Base-by-base conservation (phyloP, 2,797 vertebrate genomes). In the Scleropages formosus region DNA sequence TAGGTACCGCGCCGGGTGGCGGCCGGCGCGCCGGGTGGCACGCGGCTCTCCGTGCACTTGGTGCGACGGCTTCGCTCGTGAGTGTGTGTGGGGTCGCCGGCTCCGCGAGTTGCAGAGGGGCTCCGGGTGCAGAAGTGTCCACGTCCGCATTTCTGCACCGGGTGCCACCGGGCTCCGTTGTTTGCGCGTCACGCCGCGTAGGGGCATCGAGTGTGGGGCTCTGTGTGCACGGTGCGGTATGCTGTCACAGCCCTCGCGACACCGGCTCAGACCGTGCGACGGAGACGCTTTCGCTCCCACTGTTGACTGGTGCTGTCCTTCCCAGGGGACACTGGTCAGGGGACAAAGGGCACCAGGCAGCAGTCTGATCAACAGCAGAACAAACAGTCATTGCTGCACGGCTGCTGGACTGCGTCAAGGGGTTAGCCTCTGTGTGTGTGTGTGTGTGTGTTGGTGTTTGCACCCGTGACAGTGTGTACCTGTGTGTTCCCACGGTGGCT, bases 381-480 rank as follows among this genome's bases (percentile, higher is more conserved):
- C 65, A 20, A 46, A 51, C 44, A 68, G 49, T 13, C 66, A 66
- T 47, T 11, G 20, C 44, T 68, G 47, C 66, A 47, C 20, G 20
- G n/a, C 39, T 44, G 3, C 44, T 13, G 20, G 46, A 68, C 66
- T 12, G 12, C 49, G 44, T 66, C 46, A 63, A n/a, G n/a, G n/a
- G n/a, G n/a, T n/a, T n/a, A n/a, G n/a, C n/a, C n/a, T n/a, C n/a
- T n/a, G n/a, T n/a, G n/a, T n/a, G 76, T 62, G 49, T 80, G 69
- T 77, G 75, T 79, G 65, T 70, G 26, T 75, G 22, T 58, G 22
- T 46, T 31, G 44, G 49, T 56, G 4, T 24, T 15, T 58, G 74
- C 76, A 73, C 26, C 74, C 75, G 44, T 74, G 73, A 65, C 80
- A 68, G 31, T 15, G 13, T 60, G 61, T 59, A 24, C 46, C 72